These are phyloP conservation scores for Nudaria mundana DNA, from an alignment of 2,888 invertebrate genomes.

Conservation along the genomic window DNA sequence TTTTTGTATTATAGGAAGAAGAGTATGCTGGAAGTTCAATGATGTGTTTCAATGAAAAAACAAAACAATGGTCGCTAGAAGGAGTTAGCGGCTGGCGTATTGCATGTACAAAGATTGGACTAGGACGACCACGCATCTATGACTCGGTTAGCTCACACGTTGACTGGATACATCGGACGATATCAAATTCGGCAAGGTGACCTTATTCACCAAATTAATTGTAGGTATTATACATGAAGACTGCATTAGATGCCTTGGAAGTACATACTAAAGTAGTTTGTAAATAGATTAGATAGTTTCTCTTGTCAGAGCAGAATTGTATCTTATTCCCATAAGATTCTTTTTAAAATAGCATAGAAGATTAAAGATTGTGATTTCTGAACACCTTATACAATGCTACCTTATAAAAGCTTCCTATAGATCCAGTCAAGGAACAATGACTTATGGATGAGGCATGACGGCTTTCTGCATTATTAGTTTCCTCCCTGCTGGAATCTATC, in stretches of 20 bases:
- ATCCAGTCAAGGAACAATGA: no score
- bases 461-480: no score
- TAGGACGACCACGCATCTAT: constrained; percentile 90
- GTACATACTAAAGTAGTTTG: constrained; percentile 3
- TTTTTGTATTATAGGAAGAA: constrained; percentile 91
- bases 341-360: no score
- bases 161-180: constrained; percentile 91
- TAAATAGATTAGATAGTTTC: constrained; percentile 14
- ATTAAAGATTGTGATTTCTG: no score
- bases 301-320: no score
- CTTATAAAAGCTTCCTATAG: no score
- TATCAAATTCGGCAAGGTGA: constrained; percentile 79
- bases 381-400: no score
- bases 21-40: constrained; percentile 94
- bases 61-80: constrained; percentile 88
- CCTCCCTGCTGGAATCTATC: no score
- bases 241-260: constrained; percentile 42
- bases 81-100: constrained; percentile 94
- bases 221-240: constrained; percentile 45
- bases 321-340: no score
- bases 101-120: constrained; percentile 89
- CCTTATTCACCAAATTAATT: constrained; percentile 30
- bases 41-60: constrained; percentile 87
- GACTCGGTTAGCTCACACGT: constrained; percentile 91
- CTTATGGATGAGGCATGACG: no score